A percentile compares a stretch with the other conserved stretches of the same genome.
phyloP scores from a whole-genome alignment of 1,140 invertebrate genomes.

The Saccostrea cuccullata region DNA sequence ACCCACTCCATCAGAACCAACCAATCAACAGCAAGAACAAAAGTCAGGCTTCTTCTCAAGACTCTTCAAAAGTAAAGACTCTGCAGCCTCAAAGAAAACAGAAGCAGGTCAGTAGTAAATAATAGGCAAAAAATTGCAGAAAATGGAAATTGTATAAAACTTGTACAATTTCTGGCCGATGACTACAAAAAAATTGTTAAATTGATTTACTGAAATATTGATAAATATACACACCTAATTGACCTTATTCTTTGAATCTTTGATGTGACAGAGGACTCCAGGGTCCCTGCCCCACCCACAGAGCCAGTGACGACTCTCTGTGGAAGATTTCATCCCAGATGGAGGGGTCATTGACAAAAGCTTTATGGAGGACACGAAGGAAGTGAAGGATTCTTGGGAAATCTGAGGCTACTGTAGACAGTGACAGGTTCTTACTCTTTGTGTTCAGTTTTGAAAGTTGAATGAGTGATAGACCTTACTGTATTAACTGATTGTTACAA shows the following conservation, averaged over 20 bases:
- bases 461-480: too few relatives aligned
- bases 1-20: conserved; percentile 27
- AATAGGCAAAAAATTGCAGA: too few relatives aligned
- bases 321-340: conserved; percentile 93
- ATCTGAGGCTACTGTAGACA: conserved; percentile 52
- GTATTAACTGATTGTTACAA: too few relatives aligned
- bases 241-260: neutral
- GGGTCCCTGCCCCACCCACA: neutral
- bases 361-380: conserved; percentile 86
- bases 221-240: neutral
- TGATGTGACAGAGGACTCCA: neutral
- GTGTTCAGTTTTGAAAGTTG: too few relatives aligned
- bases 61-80: conserved; percentile 71
- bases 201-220: too few relatives aligned
- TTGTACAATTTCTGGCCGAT: too few relatives aligned
- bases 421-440: conserved; percentile 64
- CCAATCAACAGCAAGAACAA: conserved; percentile 59
- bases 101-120: conserved; percentile 41
- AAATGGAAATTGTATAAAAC: neutral
- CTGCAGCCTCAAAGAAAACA: conserved; percentile 36
- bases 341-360: conserved; percentile 86
- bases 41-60: conserved; percentile 75
- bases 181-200: too few relatives aligned
- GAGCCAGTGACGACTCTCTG: conserved; percentile 78
- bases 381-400: conserved; percentile 74